A percentile compares a stretch with the other conserved stretches of the same genome.
Evolutionary conservation across 2,797 vertebrate genomes (phyloP).

Genomic region (Manis crassicaudata): DNA sequence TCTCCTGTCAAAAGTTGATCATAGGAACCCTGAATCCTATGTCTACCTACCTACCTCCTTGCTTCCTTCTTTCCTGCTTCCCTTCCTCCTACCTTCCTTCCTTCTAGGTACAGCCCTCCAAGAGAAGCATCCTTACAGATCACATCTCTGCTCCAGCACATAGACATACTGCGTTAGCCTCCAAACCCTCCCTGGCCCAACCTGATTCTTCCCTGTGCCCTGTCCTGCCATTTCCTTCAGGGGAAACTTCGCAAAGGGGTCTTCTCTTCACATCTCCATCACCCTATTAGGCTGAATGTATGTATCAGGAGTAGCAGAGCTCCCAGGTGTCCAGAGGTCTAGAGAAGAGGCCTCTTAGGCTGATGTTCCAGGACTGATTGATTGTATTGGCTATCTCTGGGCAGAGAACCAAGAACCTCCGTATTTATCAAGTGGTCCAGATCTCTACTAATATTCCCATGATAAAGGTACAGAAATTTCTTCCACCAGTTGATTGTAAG

Average conservation of each 20-base stretch:
- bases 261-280: background rate
- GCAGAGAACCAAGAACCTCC: background rate
- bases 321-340: background rate
- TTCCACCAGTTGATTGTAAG: background rate
- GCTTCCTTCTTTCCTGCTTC: fast-evolving
- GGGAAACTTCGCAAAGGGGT: background rate
- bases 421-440: background rate
- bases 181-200: background rate
- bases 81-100: too few relatives aligned
- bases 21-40: background rate
- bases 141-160: fast-evolving
- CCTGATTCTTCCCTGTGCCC: too few relatives aligned
- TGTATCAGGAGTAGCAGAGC: background rate
- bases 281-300: background rate
- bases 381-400: background rate
- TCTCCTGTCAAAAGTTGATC: background rate
- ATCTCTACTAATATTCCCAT: background rate
- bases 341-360: background rate
- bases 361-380: background rate
- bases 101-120: too few relatives aligned
- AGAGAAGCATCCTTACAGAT: background rate
- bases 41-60: fast-evolving
- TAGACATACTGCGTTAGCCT: background rate
- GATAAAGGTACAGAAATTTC: background rate
- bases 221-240: background rate